These are phyloP conservation scores for Suillia variegata DNA, from an alignment of 2,888 invertebrate genomes.

Conservation along the genomic window DNA sequence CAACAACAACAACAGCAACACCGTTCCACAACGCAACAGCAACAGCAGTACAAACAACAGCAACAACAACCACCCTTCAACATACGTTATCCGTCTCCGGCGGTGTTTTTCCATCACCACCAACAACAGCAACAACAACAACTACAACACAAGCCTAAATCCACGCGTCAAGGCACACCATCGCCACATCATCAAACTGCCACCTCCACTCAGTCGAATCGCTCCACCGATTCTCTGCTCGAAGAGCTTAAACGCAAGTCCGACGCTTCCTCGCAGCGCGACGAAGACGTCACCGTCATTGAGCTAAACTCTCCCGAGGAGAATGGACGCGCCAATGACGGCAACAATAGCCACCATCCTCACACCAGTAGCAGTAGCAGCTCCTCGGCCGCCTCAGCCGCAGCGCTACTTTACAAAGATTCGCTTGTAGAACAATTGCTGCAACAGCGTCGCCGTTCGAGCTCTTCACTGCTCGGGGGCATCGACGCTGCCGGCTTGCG, in stretches of 20 bases:
- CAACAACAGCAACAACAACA: conserved; percentile 34
- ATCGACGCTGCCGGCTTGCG: conserved; percentile 49
- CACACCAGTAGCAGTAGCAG: conserved; percentile 32
- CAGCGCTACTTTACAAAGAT: conserved; percentile 42
- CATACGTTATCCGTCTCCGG: conserved; percentile 37
- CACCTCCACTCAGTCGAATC: conserved; percentile 35
- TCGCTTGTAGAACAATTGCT: conserved; percentile 47
- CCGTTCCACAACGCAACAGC: conserved; percentile 30
- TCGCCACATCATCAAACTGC: conserved; percentile 50
- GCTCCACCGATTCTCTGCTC: conserved; percentile 36
- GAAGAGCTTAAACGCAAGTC: conserved; percentile 41
- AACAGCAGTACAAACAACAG: conserved; percentile 21
- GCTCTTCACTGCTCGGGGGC: conserved; percentile 39
- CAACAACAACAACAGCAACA: conserved; percentile 27
- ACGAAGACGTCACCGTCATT: conserved; percentile 26
- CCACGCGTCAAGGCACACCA: conserved; percentile 42
- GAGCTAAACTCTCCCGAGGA: conserved; percentile 31
- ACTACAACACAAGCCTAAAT: conserved; percentile 39
- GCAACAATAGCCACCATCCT: conserved; percentile 27
- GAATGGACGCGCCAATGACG: conserved; percentile 35
- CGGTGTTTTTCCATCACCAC: conserved; percentile 29
- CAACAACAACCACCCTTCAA: conserved; percentile 34
- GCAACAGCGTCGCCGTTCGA: conserved; percentile 41
- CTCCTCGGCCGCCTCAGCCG: conserved; percentile 31
- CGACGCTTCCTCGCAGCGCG: conserved; percentile 45